Percentiles rank a stretch among this genome's conserved stretches.
Evolutionary conservation across 2,888 invertebrate genomes (phyloP).

Genomic region (Gordius sp.): DNA sequence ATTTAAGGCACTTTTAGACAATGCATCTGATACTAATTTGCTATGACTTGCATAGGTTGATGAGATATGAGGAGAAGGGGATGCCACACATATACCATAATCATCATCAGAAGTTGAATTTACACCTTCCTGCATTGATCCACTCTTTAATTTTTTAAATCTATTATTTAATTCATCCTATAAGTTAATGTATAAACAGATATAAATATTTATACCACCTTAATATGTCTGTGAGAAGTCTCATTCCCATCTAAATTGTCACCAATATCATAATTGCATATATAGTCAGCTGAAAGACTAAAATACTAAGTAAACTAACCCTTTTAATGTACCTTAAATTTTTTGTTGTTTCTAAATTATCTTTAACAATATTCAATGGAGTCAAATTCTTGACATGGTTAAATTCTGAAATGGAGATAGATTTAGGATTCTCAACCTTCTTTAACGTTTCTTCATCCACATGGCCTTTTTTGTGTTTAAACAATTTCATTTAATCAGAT

Average conservation of each 20-base stretch:
- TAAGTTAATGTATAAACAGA: neutral
- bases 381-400: too few species aligned
- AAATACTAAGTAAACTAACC: neutral
- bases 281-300: neutral
- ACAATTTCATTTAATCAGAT: neutral
- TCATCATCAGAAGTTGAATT: neutral
- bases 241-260: too few species aligned
- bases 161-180: neutral
- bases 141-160: neutral
- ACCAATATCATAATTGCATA: neutral
- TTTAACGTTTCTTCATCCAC: too few species aligned
- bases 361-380: neutral
- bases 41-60: neutral
- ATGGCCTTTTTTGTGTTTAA: neutral
- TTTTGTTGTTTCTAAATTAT: neutral
- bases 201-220: neutral
- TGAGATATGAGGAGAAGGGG: neutral
- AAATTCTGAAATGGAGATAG: neutral
- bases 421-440: too few species aligned
- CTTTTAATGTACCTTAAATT: neutral
- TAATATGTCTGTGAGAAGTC: neutral
- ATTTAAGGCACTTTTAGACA: too few species aligned
- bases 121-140: neutral
- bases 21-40: too few species aligned
- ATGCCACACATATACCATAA: neutral